phyloP scores from a whole-genome alignment of 2,113 vertebrate genomes.

The Tragelaphus buxtoni region DNA sequence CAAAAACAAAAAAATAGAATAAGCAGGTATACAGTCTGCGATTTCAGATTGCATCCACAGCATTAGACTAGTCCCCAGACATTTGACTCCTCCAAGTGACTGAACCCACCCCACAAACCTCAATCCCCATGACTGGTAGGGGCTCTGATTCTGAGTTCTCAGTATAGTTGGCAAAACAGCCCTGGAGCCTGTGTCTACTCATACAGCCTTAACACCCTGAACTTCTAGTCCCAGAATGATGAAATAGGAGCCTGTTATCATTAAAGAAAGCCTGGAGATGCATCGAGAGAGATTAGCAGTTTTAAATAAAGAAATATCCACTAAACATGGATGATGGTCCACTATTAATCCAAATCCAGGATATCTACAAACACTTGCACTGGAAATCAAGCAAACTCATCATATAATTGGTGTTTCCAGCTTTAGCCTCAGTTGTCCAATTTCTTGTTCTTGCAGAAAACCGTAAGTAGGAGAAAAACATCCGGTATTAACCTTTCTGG shows the following conservation, averaged over 20 bases:
- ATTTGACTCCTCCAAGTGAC: neutral
- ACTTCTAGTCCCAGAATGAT: neutral
- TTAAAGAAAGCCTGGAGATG: neutral
- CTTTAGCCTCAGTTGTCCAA: neutral
- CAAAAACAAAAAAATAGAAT: neutral
- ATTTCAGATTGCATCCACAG: neutral
- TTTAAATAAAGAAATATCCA: neutral
- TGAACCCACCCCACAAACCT: neutral
- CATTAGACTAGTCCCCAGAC: neutral
- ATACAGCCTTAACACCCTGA: neutral
- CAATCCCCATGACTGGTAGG: neutral
- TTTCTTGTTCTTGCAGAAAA: conserved; percentile 21
- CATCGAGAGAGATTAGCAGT: neutral
- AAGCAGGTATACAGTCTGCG: neutral
- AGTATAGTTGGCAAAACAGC: neutral
- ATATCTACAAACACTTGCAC: neutral
- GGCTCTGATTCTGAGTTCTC: neutral
- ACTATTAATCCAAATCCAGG: neutral
- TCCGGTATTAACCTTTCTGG: neutral
- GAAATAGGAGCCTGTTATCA: neutral
- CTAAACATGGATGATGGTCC: neutral
- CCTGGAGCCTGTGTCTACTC: neutral
- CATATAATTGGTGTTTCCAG: neutral
- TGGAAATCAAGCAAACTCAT: conserved; percentile 21
- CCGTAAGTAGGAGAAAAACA: conserved; percentile 26